Evolutionary conservation across 2,888 invertebrate genomes (phyloP).

Genomic region (Napeogenes inachia): DNA sequence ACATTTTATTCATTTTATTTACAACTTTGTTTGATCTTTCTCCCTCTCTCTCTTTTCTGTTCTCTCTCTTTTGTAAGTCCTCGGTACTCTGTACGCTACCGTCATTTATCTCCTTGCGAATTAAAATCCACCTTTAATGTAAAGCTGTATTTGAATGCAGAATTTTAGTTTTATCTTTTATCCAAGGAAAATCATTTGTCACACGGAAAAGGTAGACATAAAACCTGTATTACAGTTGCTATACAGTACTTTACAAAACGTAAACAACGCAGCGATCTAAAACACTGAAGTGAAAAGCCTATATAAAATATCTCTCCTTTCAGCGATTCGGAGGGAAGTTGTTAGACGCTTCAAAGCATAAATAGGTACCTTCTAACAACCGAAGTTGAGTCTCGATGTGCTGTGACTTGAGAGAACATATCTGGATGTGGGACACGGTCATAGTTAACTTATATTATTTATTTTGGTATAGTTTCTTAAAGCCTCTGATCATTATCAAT

Average conservation of each 20-base stretch:
- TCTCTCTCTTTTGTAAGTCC: too few species aligned
- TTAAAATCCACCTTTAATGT: too few species aligned
- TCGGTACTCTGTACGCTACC: too few species aligned
- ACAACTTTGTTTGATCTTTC: too few species aligned
- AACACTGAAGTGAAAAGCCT: constrained; percentile 28
- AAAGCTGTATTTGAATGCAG: too few species aligned
- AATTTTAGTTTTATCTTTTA: too few species aligned
- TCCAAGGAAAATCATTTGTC: background rate
- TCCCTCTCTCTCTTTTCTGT: too few species aligned
- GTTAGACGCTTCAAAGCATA: constrained; percentile 43
- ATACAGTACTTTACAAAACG: background rate
- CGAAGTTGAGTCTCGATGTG: constrained; percentile 43
- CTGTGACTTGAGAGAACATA: constrained; percentile 21
- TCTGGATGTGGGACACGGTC: too few species aligned
- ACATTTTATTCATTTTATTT: background rate
- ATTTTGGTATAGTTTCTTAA: too few species aligned
- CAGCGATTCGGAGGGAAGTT: constrained; percentile 40
- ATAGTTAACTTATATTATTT: too few species aligned
- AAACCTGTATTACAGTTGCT: background rate
- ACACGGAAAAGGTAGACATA: background rate
- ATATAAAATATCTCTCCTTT: constrained; percentile 29
- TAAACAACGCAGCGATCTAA: constrained; percentile 28
- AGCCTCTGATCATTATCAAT: too few species aligned
- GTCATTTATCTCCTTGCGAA: too few species aligned
- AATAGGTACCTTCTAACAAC: constrained; percentile 46